Percentiles rank a stretch among this genome's conserved stretches.
These are phyloP conservation scores for Callimorpha dominula DNA, from an alignment of 2,888 invertebrate species.

Conservation along the genomic window DNA sequence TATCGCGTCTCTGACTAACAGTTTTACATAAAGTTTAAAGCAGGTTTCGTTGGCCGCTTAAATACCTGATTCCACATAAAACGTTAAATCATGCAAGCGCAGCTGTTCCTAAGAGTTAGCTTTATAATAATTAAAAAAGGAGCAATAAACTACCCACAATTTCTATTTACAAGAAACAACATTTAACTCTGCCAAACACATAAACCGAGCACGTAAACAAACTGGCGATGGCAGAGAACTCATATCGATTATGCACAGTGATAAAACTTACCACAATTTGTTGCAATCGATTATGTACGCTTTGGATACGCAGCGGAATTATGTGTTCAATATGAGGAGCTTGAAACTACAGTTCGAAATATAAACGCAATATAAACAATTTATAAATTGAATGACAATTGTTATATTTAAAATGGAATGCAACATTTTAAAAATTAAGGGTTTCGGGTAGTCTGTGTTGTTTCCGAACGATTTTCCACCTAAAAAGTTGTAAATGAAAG, in stretches of 20 bases:
- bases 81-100: background rate
- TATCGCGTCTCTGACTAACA: no score
- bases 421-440: background rate
- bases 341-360: slow-evolving; percentile 17
- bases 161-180: slow-evolving; percentile 8
- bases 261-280: slow-evolving; percentile 68
- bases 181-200: slow-evolving; percentile 10
- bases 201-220: slow-evolving; percentile 32
- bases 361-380: slow-evolving; percentile 10
- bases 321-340: slow-evolving; percentile 47
- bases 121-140: background rate
- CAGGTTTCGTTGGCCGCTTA: background rate
- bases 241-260: slow-evolving; percentile 62
- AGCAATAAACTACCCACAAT: background rate
- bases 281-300: slow-evolving; percentile 69
- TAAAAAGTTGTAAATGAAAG: background rate
- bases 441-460: background rate
- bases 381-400: background rate
- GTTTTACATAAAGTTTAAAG: background rate
- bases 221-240: slow-evolving; percentile 43
- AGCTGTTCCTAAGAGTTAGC: background rate
- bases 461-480: background rate
- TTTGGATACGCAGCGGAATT: slow-evolving; percentile 55
- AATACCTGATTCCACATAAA: background rate
- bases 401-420: background rate